Percentiles rank a stretch among this genome's conserved stretches.
Evolutionary conservation across 2,888 invertebrate genomes (phyloP).

Genomic region (Cephus rjabovi): DNA sequence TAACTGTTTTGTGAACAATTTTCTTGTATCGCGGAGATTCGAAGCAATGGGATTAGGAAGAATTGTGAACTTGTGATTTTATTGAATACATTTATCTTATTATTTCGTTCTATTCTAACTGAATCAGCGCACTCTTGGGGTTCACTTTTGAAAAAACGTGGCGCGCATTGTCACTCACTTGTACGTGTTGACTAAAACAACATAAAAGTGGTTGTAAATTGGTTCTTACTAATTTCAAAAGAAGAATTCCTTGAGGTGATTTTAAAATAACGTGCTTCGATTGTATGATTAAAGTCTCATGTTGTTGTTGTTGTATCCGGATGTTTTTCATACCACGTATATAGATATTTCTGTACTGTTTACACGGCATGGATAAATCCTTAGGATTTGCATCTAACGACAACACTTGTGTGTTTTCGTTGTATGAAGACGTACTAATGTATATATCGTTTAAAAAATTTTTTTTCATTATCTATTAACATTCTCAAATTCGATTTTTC

Average conservation of each 20-base stretch:
- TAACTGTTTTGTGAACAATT: neutral
- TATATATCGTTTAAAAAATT: no score
- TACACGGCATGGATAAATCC: neutral
- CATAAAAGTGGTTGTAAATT: neutral
- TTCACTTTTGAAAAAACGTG: neutral
- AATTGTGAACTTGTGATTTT: neutral
- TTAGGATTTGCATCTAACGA: neutral
- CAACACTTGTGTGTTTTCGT: neutral
- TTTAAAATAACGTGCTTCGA: neutral
- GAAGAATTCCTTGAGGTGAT: neutral
- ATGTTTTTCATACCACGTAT: neutral
- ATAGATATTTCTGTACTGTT: neutral
- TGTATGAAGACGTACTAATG: neutral
- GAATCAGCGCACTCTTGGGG: neutral
- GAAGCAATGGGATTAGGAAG: neutral
- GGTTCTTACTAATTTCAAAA: neutral
- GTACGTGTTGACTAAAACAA: neutral
- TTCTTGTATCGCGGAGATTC: neutral
- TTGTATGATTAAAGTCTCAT: neutral
- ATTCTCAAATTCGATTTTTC: neutral
- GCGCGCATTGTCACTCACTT: neutral
- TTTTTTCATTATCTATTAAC: neutral
- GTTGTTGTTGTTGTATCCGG: neutral
- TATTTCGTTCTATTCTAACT: neutral
- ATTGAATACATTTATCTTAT: neutral